phyloP scores from a whole-genome alignment of 2,888 invertebrate species.

The Eumerus sabulonum region DNA sequence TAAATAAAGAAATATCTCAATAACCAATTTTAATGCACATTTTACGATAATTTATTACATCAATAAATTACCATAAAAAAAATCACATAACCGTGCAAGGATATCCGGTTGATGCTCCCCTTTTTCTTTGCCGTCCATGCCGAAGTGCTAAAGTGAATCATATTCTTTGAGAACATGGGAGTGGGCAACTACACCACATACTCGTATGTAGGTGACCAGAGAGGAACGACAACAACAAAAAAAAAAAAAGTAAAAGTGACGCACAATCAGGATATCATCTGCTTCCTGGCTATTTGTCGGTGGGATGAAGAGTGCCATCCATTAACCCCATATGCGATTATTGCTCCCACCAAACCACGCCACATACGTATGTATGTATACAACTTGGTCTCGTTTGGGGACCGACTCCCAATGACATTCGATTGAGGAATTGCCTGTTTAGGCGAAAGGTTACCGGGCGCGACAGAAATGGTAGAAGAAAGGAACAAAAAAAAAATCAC shows the following conservation, averaged over 20 bases:
- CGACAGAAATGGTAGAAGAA: slow-evolving; percentile 47
- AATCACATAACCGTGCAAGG: neutral
- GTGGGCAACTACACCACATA: neutral
- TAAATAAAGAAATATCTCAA: slow-evolving; percentile 49
- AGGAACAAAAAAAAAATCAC: slow-evolving; percentile 46
- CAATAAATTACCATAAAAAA: slow-evolving; percentile 76
- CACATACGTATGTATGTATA: neutral
- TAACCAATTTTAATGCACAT: slow-evolving; percentile 74
- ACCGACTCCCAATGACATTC: slow-evolving; percentile 49
- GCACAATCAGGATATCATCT: slow-evolving; percentile 32
- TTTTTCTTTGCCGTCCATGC: too few relatives aligned
- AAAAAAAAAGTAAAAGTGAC: slow-evolving; percentile 30
- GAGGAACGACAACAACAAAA: slow-evolving; percentile 13
- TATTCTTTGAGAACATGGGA: slow-evolving; percentile 14
- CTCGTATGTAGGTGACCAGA: slow-evolving; percentile 14
- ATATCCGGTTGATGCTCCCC: slow-evolving; percentile 19
- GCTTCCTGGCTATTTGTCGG: slow-evolving; percentile 29
- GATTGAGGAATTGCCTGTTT: slow-evolving; percentile 67
- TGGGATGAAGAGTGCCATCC: slow-evolving; percentile 23
- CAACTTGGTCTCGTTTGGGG: too few relatives aligned
- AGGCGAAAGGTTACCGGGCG: slow-evolving; percentile 62
- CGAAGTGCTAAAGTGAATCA: slow-evolving; percentile 49
- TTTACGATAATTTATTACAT: slow-evolving; percentile 75
- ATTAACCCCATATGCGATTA: slow-evolving; percentile 58
- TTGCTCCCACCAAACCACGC: slow-evolving; percentile 27